These are phyloP conservation scores for Melieria omissa DNA, from an alignment of 2,888 invertebrate species.

Conservation along the genomic window DNA sequence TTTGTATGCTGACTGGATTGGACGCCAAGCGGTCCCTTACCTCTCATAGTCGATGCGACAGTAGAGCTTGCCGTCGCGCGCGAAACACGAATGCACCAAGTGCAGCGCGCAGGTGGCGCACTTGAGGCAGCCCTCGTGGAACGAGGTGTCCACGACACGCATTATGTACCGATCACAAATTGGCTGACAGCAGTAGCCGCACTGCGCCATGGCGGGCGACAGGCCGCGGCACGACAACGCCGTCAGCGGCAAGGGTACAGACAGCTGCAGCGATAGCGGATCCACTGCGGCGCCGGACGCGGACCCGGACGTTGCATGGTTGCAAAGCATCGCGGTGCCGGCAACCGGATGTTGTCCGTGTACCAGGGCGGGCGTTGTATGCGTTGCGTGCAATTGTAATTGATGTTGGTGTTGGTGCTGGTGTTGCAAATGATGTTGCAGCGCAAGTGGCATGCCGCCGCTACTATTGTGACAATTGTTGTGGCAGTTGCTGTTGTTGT, in stretches of 20 bases:
- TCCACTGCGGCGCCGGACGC: slow-evolving; percentile 36
- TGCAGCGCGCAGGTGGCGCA: slow-evolving; percentile 79
- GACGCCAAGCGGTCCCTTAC: slow-evolving; percentile 66
- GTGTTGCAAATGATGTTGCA: slow-evolving; percentile 44
- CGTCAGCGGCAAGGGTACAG: slow-evolving; percentile 31
- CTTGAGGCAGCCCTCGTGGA: slow-evolving; percentile 82
- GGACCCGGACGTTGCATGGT: slow-evolving; percentile 32
- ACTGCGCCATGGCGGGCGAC: slow-evolving; percentile 61
- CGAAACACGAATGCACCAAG: slow-evolving; percentile 80
- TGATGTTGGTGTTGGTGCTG: slow-evolving; percentile 39
- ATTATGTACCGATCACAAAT: slow-evolving; percentile 82
- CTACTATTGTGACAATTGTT: slow-evolving; percentile 33
- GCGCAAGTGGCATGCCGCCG: slow-evolving; percentile 42
- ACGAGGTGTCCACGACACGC: slow-evolving; percentile 78
- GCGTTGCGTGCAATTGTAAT: slow-evolving; percentile 31
- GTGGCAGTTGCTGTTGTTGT: slow-evolving; percentile 34
- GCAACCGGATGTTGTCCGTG: slow-evolving; percentile 34
- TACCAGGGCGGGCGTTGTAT: slow-evolving; percentile 20
- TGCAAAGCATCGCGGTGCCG: not conserved
- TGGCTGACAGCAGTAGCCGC: slow-evolving; percentile 77
- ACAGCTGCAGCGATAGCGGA: not conserved
- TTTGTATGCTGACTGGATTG: too few species aligned
- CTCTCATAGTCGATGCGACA: slow-evolving; percentile 84
- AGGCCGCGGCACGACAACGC: slow-evolving; percentile 37
- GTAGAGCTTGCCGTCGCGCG: slow-evolving; percentile 78